Percentiles rank a stretch among this genome's conserved stretches.
These are phyloP conservation scores for Aldabrachelys gigantea DNA, from an alignment of 2,113 vertebrate genomes.

Conservation along the genomic window DNA sequence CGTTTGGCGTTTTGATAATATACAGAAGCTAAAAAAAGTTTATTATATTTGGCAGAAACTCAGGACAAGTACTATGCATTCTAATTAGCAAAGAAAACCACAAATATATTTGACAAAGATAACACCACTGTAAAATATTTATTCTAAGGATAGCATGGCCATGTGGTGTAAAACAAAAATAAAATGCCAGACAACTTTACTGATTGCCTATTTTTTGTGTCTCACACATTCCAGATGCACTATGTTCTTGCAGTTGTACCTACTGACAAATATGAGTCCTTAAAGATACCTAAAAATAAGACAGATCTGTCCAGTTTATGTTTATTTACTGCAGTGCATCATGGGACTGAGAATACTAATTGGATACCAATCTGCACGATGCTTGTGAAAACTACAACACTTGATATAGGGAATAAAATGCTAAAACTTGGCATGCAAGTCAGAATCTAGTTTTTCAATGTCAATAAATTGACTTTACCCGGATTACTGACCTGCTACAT, in stretches of 20 bases:
- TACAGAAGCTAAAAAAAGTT: conserved; percentile 38
- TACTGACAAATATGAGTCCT: neutral
- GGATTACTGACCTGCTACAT: neutral
- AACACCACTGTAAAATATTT: neutral
- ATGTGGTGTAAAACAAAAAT: neutral
- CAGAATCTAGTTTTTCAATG: neutral
- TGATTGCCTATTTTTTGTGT: neutral
- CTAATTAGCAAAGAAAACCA: conserved; percentile 39
- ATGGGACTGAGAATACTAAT: neutral
- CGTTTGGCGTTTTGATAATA: conserved; percentile 29
- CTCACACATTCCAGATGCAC: rapidly evolving
- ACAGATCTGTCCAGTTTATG: neutral
- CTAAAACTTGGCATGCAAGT: neutral
- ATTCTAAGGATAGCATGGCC: neutral
- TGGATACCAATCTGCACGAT: neutral
- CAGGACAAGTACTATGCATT: conserved; percentile 30
- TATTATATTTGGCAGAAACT: conserved; percentile 46
- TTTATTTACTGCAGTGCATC: neutral
- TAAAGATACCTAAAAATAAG: neutral
- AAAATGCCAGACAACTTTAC: neutral
- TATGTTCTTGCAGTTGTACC: neutral
- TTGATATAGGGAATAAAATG: neutral
- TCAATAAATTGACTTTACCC: neutral
- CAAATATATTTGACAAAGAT: neutral
- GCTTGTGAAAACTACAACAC: neutral